Percentiles rank a stretch among this genome's conserved stretches.
These are phyloP conservation scores for Apistogramma diplotaenia DNA, from an alignment of 2,113 vertebrate genomes.

Conservation along the genomic window DNA sequence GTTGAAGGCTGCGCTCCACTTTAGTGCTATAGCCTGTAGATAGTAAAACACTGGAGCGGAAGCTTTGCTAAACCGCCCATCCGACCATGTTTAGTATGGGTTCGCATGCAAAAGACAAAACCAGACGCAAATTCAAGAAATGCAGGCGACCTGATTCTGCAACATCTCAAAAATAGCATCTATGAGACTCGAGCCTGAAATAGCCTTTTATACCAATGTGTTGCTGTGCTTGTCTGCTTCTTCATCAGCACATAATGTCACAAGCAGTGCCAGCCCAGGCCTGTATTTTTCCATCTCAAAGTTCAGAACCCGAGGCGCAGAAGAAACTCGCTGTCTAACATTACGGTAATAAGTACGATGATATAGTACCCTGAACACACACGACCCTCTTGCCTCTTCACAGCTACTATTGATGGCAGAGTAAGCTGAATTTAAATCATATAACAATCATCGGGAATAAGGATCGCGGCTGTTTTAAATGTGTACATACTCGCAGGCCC, in stretches of 20 bases:
- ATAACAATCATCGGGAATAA: not conserved
- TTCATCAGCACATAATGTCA: not conserved
- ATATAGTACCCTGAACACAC: not conserved
- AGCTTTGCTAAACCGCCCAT: slow-evolving; percentile 36
- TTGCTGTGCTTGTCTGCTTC: not conserved
- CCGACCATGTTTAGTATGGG: not conserved
- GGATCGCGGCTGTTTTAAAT: not conserved
- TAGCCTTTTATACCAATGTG: not conserved
- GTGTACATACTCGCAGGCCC: not conserved
- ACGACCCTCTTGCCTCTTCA: not conserved
- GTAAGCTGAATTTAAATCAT: slow-evolving; percentile 16
- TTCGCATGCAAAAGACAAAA: not conserved
- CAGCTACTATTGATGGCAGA: not conserved
- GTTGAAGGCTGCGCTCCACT: slow-evolving; percentile 6
- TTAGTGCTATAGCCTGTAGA: not conserved
- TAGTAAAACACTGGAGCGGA: slow-evolving; percentile 37
- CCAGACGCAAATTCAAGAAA: not conserved
- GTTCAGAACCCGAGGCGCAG: slow-evolving; percentile 22
- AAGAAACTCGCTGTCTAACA: not conserved
- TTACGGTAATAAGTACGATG: not conserved
- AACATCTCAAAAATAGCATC: not conserved
- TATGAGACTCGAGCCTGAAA: not conserved
- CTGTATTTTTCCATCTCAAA: slow-evolving; percentile 63
- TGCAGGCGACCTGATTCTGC: not conserved
- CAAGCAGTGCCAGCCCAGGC: slow-evolving; percentile 25